phyloP scores from a whole-genome alignment of 2,797 vertebrate genomes.

The Peromyscus attwateri region DNA sequence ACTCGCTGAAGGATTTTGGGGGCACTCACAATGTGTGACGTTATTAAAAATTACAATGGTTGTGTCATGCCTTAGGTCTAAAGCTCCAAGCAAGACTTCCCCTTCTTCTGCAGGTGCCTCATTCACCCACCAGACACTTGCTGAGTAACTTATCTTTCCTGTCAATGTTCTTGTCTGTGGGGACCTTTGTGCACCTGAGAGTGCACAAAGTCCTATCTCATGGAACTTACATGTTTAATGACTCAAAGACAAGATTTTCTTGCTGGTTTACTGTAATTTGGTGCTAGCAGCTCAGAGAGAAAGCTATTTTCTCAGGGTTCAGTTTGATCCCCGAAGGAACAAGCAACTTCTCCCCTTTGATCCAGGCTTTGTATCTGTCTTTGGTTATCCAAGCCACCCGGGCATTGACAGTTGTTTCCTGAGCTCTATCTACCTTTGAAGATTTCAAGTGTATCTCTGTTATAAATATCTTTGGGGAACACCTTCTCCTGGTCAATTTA shows the following conservation, averaged over 20 bases:
- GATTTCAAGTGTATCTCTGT: neutral
- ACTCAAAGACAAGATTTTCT: slow-evolving; percentile 13
- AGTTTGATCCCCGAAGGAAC: neutral
- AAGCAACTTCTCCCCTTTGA: neutral
- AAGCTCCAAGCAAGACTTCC: neutral
- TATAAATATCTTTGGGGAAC: neutral
- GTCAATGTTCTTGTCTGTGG: neutral
- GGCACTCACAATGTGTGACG: neutral
- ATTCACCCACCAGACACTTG: neutral
- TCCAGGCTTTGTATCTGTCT: neutral
- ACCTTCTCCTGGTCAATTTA: neutral
- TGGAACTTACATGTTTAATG: slow-evolving; percentile 33
- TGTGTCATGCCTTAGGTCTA: neutral
- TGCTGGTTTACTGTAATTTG: neutral
- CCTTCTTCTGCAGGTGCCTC: neutral
- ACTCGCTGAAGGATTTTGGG: neutral
- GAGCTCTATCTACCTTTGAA: neutral
- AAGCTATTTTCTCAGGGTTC: neutral
- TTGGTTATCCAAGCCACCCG: neutral
- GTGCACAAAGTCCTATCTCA: neutral
- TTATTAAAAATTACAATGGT: slow-evolving; percentile 4
- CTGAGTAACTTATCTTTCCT: neutral
- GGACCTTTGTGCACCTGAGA: neutral
- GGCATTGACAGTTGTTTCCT: slow-evolving; percentile 6
- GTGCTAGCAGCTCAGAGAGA: neutral